Base-by-base conservation (phyloP, 2,113 vertebrate genomes). In the Toxotes jaculatrix region DNA sequence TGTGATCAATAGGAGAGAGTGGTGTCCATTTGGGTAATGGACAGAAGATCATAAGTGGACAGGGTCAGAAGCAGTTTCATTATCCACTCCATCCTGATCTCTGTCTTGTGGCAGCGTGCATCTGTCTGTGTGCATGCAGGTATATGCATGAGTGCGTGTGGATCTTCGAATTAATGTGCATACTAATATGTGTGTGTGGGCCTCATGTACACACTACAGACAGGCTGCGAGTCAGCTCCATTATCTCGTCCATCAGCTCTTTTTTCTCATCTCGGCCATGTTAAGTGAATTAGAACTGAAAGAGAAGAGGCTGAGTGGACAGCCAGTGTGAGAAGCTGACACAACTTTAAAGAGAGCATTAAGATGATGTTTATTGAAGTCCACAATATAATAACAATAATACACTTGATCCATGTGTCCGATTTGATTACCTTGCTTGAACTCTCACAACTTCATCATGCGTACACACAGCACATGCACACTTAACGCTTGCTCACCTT, bases 21-120 rank as follows among this genome's bases (percentile, higher is more conserved):
- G 93, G 92, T 96, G 95, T 96, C 96, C 95, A 97, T 97, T 97
- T 97, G 93, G 94, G 94, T 98, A 98, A 98, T 97, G 96, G 97
- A 96, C 94, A 94, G 95, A 86, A 90, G 85, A 95, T 96, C 95
- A 95, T 96, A 95, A 95, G 92, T 90, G 93, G 92, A 94, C 91
- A 93, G 93, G 92, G 93, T 96, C 96, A 96, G 85, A 89, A 91
- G 94, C 95, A 85, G 95, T 95, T 96, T 95, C 94, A 95, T 95
- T 94, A 95, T 94, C 93, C 94, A 93, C 94, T 94, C 89, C 83
- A 90, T 93, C 86, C 87, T 78, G 82, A 83, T 84, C 81, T 83
- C 77, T 36, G 86, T 88, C 91, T 81, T 81, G 82, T 69, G 82
- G n/a, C 59, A 45, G 17, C 31, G 42, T 9, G 56, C 47, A 57